phyloP scores from a whole-genome alignment of 1,140 invertebrate species.

The Proctacanthus coquilletti region DNA sequence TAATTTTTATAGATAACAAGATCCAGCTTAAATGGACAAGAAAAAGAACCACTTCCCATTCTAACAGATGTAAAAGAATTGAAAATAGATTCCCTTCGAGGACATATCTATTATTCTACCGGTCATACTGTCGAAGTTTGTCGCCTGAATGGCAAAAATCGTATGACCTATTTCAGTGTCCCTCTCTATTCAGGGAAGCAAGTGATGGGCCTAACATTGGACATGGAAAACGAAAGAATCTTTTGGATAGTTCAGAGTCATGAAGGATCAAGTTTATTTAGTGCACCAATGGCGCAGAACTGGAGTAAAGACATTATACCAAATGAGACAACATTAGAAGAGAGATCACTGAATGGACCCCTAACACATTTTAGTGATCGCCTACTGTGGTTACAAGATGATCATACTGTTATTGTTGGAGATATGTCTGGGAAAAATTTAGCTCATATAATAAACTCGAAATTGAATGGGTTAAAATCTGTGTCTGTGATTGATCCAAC shows the following conservation, averaged over 20 bases:
- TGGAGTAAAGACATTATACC: constrained; percentile 6
- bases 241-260: constrained; percentile 68
- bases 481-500: constrained; percentile 56
- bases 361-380: constrained; percentile 64
- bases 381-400: constrained; percentile 64
- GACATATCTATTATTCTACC: constrained; percentile 79
- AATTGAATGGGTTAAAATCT: constrained; percentile 45
- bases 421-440: constrained; percentile 59
- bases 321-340: constrained; percentile 26
- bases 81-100: constrained; percentile 63
- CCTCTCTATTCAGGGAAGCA: constrained; percentile 63
- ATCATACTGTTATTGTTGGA: constrained; percentile 58
- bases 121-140: constrained; percentile 63
- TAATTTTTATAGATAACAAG: neutral
- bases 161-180: constrained; percentile 52
- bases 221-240: constrained; percentile 51
- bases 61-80: constrained; percentile 63
- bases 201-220: constrained; percentile 69
- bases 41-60: constrained; percentile 59
- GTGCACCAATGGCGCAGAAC: constrained; percentile 44
- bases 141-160: constrained; percentile 59
- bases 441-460: constrained; percentile 48
- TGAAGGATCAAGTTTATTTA: constrained; percentile 54
- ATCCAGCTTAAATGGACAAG: constrained; percentile 38
- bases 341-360: constrained; percentile 40